Percentiles rank a stretch among this genome's conserved stretches.
Evolutionary conservation across 2,888 invertebrate species (phyloP).

Genomic region (Theodoxus fluviatilis): DNA sequence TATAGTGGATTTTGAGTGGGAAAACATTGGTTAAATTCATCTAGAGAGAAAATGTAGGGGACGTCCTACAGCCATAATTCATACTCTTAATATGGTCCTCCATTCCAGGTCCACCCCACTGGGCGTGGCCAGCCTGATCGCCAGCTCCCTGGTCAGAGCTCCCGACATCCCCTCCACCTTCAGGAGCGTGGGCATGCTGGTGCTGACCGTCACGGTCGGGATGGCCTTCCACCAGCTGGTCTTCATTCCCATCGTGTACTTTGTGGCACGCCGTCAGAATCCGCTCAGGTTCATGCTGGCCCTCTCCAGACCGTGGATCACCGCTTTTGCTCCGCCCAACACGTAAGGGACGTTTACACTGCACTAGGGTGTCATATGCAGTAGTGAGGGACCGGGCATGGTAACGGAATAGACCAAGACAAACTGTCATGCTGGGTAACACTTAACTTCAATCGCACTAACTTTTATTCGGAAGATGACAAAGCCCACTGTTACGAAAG

Average conservation of each 20-base stretch:
- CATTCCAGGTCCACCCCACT: constrained; percentile 48
- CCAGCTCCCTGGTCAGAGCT: constrained; percentile 38
- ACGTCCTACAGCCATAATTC: too few relatives aligned
- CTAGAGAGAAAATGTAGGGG: too few relatives aligned
- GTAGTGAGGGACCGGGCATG: background rate
- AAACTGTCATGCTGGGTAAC: background rate
- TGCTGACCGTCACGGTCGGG: constrained; percentile 41
- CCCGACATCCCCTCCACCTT: constrained; percentile 37
- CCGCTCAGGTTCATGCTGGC: constrained; percentile 40
- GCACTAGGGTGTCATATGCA: too few relatives aligned
- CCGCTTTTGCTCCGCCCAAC: constrained; percentile 35
- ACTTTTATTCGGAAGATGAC: too few relatives aligned
- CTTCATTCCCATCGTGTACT: constrained; percentile 41
- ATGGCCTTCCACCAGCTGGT: constrained; percentile 40
- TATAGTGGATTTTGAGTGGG: too few relatives aligned
- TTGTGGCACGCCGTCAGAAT: constrained; percentile 38
- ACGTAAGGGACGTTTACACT: constrained; percentile 20
- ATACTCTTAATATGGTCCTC: too few relatives aligned
- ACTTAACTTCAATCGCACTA: background rate
- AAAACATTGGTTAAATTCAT: too few relatives aligned
- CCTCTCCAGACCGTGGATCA: constrained; percentile 37
- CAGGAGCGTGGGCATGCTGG: constrained; percentile 42
- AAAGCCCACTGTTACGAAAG: too few relatives aligned
- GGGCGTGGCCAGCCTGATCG: constrained; percentile 49
- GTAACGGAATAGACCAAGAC: background rate